These are phyloP conservation scores for Zenarchopterus dispar DNA, from an alignment of 2,797 vertebrate genomes.

Conservation along the genomic window DNA sequence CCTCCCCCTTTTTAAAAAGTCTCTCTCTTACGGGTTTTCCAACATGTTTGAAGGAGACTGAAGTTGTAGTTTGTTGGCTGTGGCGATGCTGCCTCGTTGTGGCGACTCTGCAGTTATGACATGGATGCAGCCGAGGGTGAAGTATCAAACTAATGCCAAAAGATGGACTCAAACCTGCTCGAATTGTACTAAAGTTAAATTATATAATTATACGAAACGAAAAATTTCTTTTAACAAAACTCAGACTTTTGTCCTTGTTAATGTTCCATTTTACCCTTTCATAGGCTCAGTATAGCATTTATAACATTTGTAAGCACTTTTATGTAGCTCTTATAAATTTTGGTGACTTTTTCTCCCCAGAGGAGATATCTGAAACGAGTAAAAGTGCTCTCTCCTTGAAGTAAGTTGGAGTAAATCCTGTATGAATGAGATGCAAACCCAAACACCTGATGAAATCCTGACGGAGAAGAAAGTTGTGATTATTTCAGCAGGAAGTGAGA, in stretches of 20 bases:
- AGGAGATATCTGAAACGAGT: no score
- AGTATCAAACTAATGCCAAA: background rate
- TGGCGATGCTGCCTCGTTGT: conserved; percentile 35
- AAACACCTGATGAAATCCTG: no score
- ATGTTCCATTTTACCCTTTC: background rate
- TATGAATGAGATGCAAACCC: no score
- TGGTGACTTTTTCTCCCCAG: no score
- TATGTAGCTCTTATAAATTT: no score
- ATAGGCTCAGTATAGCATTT: no score
- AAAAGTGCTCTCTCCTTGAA: no score
- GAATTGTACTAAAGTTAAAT: background rate
- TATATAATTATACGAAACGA: background rate
- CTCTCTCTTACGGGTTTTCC: background rate
- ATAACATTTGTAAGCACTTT: no score
- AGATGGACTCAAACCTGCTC: background rate
- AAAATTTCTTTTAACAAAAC: background rate
- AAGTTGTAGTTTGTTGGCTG: background rate
- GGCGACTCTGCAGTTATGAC: background rate
- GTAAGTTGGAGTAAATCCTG: no score
- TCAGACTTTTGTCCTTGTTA: background rate
- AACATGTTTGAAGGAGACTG: background rate
- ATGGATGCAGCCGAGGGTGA: background rate
- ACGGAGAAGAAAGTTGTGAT: no score
- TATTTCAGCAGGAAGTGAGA: no score
- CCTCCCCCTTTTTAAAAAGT: no score